Evolutionary conservation across 2,888 invertebrate genomes (phyloP).

Genomic region (Lasioglossum leucozonium): DNA sequence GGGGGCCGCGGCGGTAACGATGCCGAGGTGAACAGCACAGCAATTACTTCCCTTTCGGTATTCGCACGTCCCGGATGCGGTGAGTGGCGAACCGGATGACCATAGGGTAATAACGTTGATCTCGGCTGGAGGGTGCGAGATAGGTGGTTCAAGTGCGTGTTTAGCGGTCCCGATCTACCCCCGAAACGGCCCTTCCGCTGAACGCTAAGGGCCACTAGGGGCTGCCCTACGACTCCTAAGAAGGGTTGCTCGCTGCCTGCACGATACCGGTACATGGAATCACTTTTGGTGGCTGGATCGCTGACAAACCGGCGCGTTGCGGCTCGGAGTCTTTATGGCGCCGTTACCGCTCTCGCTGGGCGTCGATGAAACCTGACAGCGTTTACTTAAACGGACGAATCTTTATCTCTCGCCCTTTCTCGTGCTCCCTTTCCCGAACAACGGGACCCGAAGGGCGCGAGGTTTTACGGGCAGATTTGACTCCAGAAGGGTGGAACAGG

Average conservation of each 20-base stretch:
- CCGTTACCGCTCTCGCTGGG: slow-evolving; percentile 20
- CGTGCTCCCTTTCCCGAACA: neutral
- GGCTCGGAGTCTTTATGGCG: slow-evolving; percentile 34
- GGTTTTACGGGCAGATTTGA: neutral
- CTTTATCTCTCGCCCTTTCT: neutral
- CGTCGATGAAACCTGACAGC: slow-evolving; percentile 14
- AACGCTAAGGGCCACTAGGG: slow-evolving; percentile 70
- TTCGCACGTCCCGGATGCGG: slow-evolving; percentile 55
- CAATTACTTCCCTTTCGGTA: slow-evolving; percentile 59
- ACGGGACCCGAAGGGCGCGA: neutral
- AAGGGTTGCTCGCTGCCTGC: slow-evolving; percentile 49
- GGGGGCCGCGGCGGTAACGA: slow-evolving; percentile 23
- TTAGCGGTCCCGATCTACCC: slow-evolving; percentile 76
- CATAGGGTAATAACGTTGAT: slow-evolving; percentile 73
- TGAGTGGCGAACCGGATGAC: slow-evolving; percentile 66
- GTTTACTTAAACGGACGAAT: neutral
- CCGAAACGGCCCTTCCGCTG: slow-evolving; percentile 69
- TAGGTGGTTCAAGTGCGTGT: slow-evolving; percentile 75
- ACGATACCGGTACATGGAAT: slow-evolving; percentile 63
- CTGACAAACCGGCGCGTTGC: slow-evolving; percentile 33
- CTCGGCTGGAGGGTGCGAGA: slow-evolving; percentile 63
- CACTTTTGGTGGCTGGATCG: slow-evolving; percentile 54
- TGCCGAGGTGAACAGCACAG: slow-evolving; percentile 32
- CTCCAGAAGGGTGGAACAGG: neutral
- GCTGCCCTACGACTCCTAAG: slow-evolving; percentile 64